phyloP scores from a whole-genome alignment of 53 echinoderm and acorn worm genomes.

The Henricia sp. region DNA sequence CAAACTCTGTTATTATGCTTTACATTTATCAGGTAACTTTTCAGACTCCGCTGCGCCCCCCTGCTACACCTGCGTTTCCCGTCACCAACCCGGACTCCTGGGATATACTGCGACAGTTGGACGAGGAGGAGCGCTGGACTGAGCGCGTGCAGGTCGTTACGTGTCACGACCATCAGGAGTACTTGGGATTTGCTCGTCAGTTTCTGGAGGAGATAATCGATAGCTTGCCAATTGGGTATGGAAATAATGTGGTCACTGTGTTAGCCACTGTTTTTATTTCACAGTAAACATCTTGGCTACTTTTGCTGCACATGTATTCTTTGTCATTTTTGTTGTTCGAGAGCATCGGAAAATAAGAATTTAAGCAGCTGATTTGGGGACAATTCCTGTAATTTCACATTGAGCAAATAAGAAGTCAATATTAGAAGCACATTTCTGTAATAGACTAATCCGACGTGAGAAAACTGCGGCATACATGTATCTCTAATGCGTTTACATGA shows the following conservation, averaged over 20 bases:
- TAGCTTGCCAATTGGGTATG: conserved; percentile 71
- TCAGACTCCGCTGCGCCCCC: conserved; percentile 74
- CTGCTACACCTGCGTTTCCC: conserved; percentile 26
- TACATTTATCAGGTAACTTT: conserved; percentile 86
- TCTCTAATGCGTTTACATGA: too few species aligned
- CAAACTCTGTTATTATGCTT: too few species aligned
- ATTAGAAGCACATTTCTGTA: too few species aligned
- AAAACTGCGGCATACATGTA: too few species aligned
- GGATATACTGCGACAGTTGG: conserved; percentile 84
- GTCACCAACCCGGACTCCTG: conserved; percentile 42
- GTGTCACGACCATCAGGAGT: conserved; percentile 87
- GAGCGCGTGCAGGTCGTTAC: conserved; percentile 91
- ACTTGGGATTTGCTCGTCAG: conserved; percentile 63
- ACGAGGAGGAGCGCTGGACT: conserved; percentile 87
- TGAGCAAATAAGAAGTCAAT: too few species aligned
- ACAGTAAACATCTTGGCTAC: background rate
- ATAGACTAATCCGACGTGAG: too few species aligned
- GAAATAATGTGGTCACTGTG: too few species aligned
- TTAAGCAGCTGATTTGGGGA: too few species aligned
- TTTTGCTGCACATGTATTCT: background rate
- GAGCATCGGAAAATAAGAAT: too few species aligned
- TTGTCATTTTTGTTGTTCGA: background rate
- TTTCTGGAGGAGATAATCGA: conserved; percentile 78
- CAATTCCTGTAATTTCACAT: too few species aligned
- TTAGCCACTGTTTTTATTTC: background rate